Conservation (phyloP, 2,888 invertebrate species). For the Crioceris asparagi region DNA sequence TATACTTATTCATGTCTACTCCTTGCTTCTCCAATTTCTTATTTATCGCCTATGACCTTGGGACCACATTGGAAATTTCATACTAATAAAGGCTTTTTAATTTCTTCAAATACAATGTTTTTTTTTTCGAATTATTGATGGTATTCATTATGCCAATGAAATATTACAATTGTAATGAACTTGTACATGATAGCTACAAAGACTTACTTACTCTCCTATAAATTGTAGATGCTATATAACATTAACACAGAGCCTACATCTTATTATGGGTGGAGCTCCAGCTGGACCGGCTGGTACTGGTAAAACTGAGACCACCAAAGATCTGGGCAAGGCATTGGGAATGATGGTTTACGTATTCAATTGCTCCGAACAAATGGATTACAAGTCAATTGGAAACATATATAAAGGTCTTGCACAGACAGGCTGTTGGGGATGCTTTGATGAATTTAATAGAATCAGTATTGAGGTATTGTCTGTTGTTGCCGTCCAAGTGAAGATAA, state of each 20-base stretch:
- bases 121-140: no score
- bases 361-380: constrained; percentile 96
- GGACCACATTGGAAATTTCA: no score
- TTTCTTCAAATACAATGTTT: no score
- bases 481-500: constrained; percentile 82
- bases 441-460: constrained; percentile 90
- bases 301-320: constrained; percentile 95
- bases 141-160: no score
- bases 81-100: no score
- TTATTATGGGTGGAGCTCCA: constrained; percentile 95
- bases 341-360: constrained; percentile 93
- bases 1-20: no score
- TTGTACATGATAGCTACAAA: background rate
- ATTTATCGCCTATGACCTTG: no score
- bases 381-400: constrained; percentile 88
- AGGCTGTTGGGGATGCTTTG: constrained; percentile 95
- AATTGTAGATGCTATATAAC: constrained; percentile 81
- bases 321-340: constrained; percentile 84
- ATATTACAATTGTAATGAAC: no score
- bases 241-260: constrained; percentile 67
- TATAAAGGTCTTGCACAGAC: constrained; percentile 93
- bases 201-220: background rate
- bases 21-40: no score
- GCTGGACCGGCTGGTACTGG: constrained; percentile 94
- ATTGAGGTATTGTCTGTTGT: constrained; percentile 93